These are phyloP conservation scores for Neoniphon sammara DNA, from an alignment of 2,797 vertebrate species.

Conservation along the genomic window DNA sequence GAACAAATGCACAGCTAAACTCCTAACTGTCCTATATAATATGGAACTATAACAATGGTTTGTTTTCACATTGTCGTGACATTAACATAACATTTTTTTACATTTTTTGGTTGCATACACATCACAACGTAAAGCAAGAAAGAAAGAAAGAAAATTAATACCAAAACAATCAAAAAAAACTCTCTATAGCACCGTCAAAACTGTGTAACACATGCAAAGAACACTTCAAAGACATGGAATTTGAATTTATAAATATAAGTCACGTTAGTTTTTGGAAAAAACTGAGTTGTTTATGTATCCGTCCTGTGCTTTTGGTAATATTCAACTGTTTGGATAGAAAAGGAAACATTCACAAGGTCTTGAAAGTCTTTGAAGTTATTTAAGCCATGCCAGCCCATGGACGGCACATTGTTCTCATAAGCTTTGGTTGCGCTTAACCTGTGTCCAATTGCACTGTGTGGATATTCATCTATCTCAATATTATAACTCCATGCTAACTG, in stretches of 20 bases:
- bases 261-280: constrained; percentile 39
- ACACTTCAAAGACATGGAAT: constrained; percentile 72
- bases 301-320: constrained; percentile 63
- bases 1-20: constrained; percentile 23
- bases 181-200: constrained; percentile 68
- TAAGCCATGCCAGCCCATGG: constrained; percentile 72
- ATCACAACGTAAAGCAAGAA: constrained; percentile 62
- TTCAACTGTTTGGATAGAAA: constrained; percentile 68
- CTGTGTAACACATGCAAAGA: constrained; percentile 69
- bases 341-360: constrained; percentile 68
- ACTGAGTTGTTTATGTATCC: constrained; percentile 67
- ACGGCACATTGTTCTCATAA: constrained; percentile 77
- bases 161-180: constrained; percentile 21
- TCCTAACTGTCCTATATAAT: not conserved
- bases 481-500: constrained; percentile 41
- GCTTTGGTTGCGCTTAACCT: constrained; percentile 74
- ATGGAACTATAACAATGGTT: constrained; percentile 20
- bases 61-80: constrained; percentile 62
- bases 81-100: constrained; percentile 11
- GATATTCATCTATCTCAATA: constrained; percentile 57
- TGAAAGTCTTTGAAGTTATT: constrained; percentile 73
- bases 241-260: constrained; percentile 66
- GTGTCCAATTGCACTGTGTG: constrained; percentile 71
- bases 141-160: constrained; percentile 51
- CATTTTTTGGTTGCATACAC: constrained; percentile 38